Percentiles rank a stretch among this genome's conserved stretches.
Evolutionary conservation across 2,797 vertebrate genomes (phyloP).

Genomic region (Ambastaia sidthimunki): DNA sequence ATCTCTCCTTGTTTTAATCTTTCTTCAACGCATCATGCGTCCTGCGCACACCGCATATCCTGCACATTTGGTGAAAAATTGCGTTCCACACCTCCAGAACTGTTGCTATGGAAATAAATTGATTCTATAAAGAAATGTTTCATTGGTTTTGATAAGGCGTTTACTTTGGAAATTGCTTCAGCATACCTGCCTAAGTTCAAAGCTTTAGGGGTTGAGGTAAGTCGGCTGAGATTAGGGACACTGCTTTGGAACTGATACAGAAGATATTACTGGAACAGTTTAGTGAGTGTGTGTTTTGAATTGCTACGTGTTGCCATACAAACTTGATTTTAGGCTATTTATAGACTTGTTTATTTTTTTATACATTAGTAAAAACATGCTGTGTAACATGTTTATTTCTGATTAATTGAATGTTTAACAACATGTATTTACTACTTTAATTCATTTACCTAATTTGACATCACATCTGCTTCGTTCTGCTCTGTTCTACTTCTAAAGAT

Average conservation of each 20-base stretch:
- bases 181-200: slow-evolving; percentile 19
- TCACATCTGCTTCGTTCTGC: neutral
- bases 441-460: neutral
- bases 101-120: slow-evolving; percentile 25
- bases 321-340: neutral
- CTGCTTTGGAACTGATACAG: neutral
- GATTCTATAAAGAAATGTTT: slow-evolving; percentile 8
- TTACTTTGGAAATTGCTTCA: slow-evolving; percentile 31
- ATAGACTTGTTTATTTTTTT: neutral
- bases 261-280: neutral
- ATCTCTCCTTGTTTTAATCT: neutral
- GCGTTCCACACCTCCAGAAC: slow-evolving; percentile 14
- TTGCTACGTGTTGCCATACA: neutral
- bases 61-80: neutral
- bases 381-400: neutral
- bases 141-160: slow-evolving; percentile 16
- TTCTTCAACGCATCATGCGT: neutral
- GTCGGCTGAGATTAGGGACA: slow-evolving; percentile 6
- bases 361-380: neutral
- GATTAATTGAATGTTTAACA: neutral
- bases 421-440: neutral
- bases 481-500: neutral
- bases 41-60: neutral
- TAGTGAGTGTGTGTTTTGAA: neutral
- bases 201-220: slow-evolving; percentile 25